Conservation (phyloP, 53 echinoderm and acorn worm genomes). For the Crossaster papposus region DNA sequence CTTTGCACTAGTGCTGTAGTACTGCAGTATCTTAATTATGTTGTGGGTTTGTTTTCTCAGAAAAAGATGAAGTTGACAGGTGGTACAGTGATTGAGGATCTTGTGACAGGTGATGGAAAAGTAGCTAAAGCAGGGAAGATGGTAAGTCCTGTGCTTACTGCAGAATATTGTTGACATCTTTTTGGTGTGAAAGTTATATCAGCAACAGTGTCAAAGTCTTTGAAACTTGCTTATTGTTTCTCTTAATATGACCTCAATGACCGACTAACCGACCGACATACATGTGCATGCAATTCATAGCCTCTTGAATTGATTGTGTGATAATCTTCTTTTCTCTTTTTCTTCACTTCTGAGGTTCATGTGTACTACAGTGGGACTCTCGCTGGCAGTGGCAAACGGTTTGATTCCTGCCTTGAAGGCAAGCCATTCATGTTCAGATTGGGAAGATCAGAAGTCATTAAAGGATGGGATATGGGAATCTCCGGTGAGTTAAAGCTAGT, state of each 20-base stretch:
- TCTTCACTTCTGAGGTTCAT: conserved; percentile 57
- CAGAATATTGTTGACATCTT: not conserved
- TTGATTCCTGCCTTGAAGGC: conserved; percentile 79
- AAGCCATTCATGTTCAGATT: conserved; percentile 81
- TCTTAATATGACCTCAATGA: too few relatives aligned
- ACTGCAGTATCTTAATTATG: too few relatives aligned
- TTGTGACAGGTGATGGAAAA: conserved; percentile 73
- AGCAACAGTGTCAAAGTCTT: too few relatives aligned
- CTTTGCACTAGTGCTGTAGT: too few relatives aligned
- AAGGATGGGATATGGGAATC: conserved; percentile 89
- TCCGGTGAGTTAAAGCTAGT: conserved; percentile 60
- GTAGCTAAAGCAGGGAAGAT: conserved; percentile 77
- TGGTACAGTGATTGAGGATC: conserved; percentile 76
- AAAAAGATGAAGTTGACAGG: conserved; percentile 68
- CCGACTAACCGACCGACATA: too few relatives aligned
- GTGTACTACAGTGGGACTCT: conserved; percentile 81
- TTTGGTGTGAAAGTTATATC: too few relatives aligned
- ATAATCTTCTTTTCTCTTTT: not conserved
- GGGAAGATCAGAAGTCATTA: conserved; percentile 85
- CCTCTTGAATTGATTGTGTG: too few relatives aligned
- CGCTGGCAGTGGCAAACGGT: conserved; percentile 70
- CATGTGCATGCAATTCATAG: too few relatives aligned
- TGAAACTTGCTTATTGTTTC: too few relatives aligned
- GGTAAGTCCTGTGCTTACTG: conserved; percentile 57
- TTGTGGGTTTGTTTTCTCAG: not conserved